Base-by-base conservation (phyloP, 1,140 invertebrate species). In the Platyscapa corneri region DNA sequence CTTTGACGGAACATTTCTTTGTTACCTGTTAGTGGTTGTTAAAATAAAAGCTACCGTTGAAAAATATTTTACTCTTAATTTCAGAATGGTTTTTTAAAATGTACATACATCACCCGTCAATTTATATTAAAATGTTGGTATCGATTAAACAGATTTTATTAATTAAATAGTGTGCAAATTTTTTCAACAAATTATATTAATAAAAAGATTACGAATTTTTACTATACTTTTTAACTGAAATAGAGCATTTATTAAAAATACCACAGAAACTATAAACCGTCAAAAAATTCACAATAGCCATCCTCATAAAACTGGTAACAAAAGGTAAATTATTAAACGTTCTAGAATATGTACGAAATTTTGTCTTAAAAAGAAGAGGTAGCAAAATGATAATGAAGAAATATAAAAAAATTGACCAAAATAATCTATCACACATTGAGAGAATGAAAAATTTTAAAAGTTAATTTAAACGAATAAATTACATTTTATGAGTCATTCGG, bases 221-320 rank as follows among this genome's bases (percentile, higher is more conserved):
- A 34, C 42, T 0, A 14, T 67, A 32, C 30, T 67, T 67, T n/a
- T 34, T 32, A 67, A 16, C 10, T 67, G 60, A 67, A 34, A 67
- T 67, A 34, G 34, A 67, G 30, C 30, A 3, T 67, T 67, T 67
- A 67, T 67, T 67, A 67, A 34, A 67, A 67, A 67, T 67, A 67
- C 30, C 30, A 67, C 30, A 67, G 3, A 34, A n/a, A 67, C 30
- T 67, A 67, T 67, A 67, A 67, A 67, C 3, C 16, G 34, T 67
- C 65, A 67, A 67, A 34, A 34, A 34, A 67, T 67, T 67, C 30
- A 34, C 30, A 67, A 67, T 16, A 67, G 60, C 23, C 60, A 67
- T 67, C 30, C 30, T 67, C 30, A 64, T 67, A 67, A 67, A 67
- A 67, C 23, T 53, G 14, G 30, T 67, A 64, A 64, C 27, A 64